Conservation (phyloP, 2,888 invertebrate species). For the Erebia ligea region DNA sequence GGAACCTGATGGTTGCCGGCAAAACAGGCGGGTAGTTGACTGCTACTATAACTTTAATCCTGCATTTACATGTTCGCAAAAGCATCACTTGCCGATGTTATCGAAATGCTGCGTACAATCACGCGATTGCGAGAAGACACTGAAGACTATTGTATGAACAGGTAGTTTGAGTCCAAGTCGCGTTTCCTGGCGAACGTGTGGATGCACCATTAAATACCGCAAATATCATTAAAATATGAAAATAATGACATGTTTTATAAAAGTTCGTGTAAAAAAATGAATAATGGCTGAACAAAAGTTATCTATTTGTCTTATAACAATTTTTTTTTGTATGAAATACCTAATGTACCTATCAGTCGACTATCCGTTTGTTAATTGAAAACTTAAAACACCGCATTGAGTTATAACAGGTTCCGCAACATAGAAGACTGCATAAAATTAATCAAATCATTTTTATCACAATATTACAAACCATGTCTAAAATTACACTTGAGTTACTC, state of each 20-base stretch:
- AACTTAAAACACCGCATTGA: constrained; percentile 15
- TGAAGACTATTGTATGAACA: too few relatives aligned
- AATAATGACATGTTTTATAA: neutral
- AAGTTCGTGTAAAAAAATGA: neutral
- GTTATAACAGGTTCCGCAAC: constrained; percentile 37
- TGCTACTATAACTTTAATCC: neutral
- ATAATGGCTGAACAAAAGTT: neutral
- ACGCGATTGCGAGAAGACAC: too few relatives aligned
- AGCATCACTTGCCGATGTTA: too few relatives aligned
- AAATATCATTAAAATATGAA: neutral
- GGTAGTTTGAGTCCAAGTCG: too few relatives aligned
- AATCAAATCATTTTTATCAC: constrained; percentile 28
- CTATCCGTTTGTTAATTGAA: neutral
- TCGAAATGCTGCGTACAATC: too few relatives aligned
- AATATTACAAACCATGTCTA: constrained; percentile 29
- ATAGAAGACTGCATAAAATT: constrained; percentile 43
- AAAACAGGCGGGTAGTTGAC: constrained; percentile 19
- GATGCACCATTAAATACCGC: too few relatives aligned
- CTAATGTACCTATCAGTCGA: neutral
- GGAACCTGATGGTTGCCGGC: constrained; percentile 26
- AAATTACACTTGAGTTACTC: constrained; percentile 14
- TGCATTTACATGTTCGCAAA: too few relatives aligned
- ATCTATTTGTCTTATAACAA: neutral
- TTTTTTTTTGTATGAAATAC: neutral
- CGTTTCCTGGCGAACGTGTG: too few relatives aligned